A percentile compares a stretch with the other conserved stretches of the same genome.
Evolutionary conservation across 2,888 invertebrate genomes (phyloP).

Genomic region (Parnassius smintheus): DNA sequence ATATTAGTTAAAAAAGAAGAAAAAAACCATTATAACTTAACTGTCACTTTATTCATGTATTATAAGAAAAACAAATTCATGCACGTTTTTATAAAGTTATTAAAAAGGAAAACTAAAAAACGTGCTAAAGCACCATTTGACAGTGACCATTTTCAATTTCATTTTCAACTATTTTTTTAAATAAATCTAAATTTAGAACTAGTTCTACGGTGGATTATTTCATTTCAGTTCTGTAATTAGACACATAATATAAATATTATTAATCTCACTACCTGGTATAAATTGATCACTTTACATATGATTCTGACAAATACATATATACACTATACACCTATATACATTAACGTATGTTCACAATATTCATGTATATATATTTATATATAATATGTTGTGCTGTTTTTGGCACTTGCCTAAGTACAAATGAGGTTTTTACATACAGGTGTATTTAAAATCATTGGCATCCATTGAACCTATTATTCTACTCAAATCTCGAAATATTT

Average conservation of each 20-base stretch:
- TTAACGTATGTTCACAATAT: neutral
- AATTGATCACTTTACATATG: constrained; percentile 16
- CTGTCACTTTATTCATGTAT: too few relatives aligned
- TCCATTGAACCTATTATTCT: too few relatives aligned
- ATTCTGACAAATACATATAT: constrained; percentile 5
- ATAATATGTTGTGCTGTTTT: constrained; percentile 4
- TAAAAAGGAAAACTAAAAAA: neutral
- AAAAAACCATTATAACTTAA: too few relatives aligned
- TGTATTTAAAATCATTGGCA: too few relatives aligned
- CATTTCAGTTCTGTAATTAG: constrained; percentile 7
- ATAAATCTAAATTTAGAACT: neutral
- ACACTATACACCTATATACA: neutral
- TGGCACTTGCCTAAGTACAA: constrained; percentile 15
- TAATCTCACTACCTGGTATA: constrained; percentile 11
- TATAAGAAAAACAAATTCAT: too few relatives aligned
- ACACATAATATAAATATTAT: constrained; percentile 9
- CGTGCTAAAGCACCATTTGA: neutral
- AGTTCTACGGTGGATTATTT: constrained; percentile 19
- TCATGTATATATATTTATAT: neutral
- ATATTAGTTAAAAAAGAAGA: too few relatives aligned
- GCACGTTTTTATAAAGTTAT: neutral
- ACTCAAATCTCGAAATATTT: too few relatives aligned
- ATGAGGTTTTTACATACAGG: neutral
- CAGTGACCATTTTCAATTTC: neutral
- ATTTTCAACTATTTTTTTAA: neutral